These are phyloP conservation scores for Phyllotis vaccarum DNA, from an alignment of 2,797 vertebrate genomes.

Conservation along the genomic window DNA sequence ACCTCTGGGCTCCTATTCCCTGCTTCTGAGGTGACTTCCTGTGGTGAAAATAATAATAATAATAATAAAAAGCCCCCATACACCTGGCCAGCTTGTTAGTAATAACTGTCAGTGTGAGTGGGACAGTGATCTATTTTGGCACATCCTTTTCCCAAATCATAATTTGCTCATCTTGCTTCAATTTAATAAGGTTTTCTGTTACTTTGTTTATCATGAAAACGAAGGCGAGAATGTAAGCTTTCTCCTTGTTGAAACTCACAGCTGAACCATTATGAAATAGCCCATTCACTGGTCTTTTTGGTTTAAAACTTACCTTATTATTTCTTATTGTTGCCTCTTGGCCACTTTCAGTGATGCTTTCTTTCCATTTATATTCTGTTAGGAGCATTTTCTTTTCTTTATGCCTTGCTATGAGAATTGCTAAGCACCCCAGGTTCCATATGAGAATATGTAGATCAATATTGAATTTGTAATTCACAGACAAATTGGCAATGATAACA, in stretches of 20 bases:
- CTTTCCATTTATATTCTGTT: not conserved
- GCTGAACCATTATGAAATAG: not conserved
- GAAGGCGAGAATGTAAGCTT: not conserved
- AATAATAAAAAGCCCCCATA: too few relatives aligned
- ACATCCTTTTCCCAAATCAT: not conserved
- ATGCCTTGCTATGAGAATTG: slow-evolving; percentile 7
- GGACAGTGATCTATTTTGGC: not conserved
- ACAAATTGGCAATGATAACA: not conserved
- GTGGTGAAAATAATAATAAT: not conserved
- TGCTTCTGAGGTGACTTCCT: not conserved
- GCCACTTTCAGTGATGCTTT: not conserved
- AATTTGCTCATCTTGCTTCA: not conserved
- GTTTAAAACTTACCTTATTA: slow-evolving; percentile 21
- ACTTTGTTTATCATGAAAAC: slow-evolving; percentile 17
- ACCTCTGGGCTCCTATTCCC: not conserved
- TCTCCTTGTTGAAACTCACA: slow-evolving; percentile 28
- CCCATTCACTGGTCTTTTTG: not conserved
- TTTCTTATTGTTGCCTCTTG: slow-evolving; percentile 12
- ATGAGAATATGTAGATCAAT: slow-evolving; percentile 5
- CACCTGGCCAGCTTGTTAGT: not conserved
- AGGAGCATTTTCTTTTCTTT: slow-evolving; percentile 12
- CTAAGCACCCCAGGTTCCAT: not conserved
- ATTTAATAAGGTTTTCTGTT: slow-evolving; percentile 11
- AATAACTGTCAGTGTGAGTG: not conserved
- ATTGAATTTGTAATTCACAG: slow-evolving; percentile 12